phyloP scores from a whole-genome alignment of 2,888 invertebrate genomes.

The Caenorhabditis plicata region DNA sequence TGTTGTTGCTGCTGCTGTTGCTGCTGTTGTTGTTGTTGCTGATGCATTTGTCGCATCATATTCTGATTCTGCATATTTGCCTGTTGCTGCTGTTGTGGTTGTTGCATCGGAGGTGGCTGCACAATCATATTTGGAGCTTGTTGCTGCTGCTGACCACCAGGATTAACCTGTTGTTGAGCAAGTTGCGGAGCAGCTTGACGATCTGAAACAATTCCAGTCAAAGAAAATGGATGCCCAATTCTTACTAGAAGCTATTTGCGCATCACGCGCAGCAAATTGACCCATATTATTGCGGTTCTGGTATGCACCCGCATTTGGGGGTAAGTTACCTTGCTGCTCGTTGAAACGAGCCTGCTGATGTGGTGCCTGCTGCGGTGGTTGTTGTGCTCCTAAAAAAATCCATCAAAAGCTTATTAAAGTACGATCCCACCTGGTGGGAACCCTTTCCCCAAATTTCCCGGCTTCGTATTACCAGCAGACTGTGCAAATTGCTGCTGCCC shows the following conservation, averaged over 20 bases:
- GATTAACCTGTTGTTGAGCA: background rate
- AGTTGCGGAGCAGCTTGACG: background rate
- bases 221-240: background rate
- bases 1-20: slow-evolving; percentile 9
- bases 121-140: background rate
- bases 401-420: slow-evolving; percentile 2
- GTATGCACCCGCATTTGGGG: background rate
- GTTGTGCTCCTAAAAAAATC: background rate
- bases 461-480: no score
- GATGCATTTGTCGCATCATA: slow-evolving; percentile 5
- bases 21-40: slow-evolving; percentile 4
- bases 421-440: background rate
- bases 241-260: background rate
- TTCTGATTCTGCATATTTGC: background rate
- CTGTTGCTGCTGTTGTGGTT: slow-evolving; percentile 8
- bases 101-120: background rate
- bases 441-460: no score
- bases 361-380: background rate
- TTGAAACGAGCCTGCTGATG: background rate
- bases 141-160: slow-evolving; percentile 2
- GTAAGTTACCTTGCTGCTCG: background rate
- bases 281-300: background rate
- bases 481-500: slow-evolving; percentile 1
- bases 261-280: background rate
- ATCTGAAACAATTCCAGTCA: background rate